These are phyloP conservation scores for Neotoma lepida DNA, from an alignment of 2,113 vertebrate species.

Conservation along the genomic window DNA sequence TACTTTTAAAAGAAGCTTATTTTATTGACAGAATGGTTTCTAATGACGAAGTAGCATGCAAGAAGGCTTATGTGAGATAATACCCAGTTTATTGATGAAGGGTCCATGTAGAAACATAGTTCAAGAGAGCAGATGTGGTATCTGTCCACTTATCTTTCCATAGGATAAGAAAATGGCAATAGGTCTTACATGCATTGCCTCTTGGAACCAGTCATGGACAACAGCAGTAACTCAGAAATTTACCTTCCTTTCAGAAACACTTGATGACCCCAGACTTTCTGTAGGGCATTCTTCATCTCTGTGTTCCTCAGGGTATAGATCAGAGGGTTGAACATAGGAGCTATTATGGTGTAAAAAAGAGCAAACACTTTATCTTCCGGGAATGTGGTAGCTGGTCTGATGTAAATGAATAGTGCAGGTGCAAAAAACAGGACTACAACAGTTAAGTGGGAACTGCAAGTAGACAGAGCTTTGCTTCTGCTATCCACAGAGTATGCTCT, in stretches of 20 bases:
- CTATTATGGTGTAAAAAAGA: slow-evolving; percentile 57
- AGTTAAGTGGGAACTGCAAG: not conserved
- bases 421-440: slow-evolving; percentile 30
- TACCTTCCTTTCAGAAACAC: not conserved
- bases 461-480: slow-evolving; percentile 44
- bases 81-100: not conserved
- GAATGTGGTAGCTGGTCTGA: not conserved
- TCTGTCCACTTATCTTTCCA: not conserved
- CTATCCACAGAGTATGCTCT: slow-evolving; percentile 8
- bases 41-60: not conserved
- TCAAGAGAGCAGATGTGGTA: rapidly evolving
- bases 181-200: rapidly evolving
- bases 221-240: not conserved
- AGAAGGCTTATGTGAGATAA: not conserved
- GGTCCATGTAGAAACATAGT: not conserved
- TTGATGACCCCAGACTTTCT: not conserved
- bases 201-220: rapidly evolving
- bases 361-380: slow-evolving; percentile 53
- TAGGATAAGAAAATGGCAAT: not conserved
- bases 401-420: slow-evolving; percentile 17
- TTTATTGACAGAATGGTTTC: not conserved
- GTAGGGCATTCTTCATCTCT: slow-evolving; percentile 36
- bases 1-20: not conserved
- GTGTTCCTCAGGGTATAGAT: slow-evolving; percentile 61
- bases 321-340: slow-evolving; percentile 60